A percentile compares a stretch with the other conserved stretches of the same genome.
These are phyloP conservation scores for Micronycteris hirsuta DNA, from an alignment of 2,113 vertebrate species.

Conservation along the genomic window DNA sequence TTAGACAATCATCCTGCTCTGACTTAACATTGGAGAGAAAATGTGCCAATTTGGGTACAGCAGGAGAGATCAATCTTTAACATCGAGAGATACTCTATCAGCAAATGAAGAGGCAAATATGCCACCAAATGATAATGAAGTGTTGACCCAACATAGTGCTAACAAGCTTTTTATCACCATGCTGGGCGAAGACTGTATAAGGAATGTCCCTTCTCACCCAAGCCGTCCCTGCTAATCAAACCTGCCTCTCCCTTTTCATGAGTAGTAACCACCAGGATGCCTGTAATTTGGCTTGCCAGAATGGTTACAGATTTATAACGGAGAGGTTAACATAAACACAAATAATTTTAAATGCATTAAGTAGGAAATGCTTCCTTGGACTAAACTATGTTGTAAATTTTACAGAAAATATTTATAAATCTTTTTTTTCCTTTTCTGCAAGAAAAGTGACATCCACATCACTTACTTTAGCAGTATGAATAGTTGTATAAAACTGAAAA, in stretches of 20 bases:
- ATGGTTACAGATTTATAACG: not conserved
- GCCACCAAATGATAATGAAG: not conserved
- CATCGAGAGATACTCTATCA: not conserved
- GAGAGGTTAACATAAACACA: constrained; percentile 9
- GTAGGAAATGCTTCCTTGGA: not conserved
- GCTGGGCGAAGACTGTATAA: not conserved
- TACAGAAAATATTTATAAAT: constrained; percentile 1
- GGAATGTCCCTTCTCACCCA: not conserved
- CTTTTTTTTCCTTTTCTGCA: not conserved
- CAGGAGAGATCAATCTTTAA: not conserved
- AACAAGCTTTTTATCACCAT: not conserved
- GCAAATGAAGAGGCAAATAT: not conserved
- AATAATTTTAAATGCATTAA: constrained; percentile 38
- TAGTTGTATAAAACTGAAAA: not conserved
- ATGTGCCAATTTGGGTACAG: not conserved
- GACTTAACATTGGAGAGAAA: not conserved
- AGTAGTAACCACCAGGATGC: not conserved
- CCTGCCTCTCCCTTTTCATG: not conserved
- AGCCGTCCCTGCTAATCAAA: not conserved
- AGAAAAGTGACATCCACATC: not conserved
- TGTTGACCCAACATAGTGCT: not conserved
- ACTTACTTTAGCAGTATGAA: not conserved
- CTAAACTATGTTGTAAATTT: not conserved
- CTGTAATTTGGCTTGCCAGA: not conserved
- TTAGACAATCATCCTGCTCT: not conserved